A percentile compares a stretch with the other conserved stretches of the same genome.
phyloP scores from a whole-genome alignment of 2,888 invertebrate species.

The Polydrusus tereticollis region DNA sequence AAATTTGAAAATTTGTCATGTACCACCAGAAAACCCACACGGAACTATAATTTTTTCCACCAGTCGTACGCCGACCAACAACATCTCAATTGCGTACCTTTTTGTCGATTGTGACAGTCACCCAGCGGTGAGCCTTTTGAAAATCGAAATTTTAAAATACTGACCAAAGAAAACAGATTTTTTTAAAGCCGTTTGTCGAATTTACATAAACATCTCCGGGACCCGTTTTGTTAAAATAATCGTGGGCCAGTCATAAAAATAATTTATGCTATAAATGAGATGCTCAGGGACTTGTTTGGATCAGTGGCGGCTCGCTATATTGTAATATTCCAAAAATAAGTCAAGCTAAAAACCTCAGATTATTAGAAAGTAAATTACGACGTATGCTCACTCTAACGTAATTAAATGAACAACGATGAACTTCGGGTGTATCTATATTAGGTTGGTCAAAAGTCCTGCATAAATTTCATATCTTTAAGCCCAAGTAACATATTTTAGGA shows the following conservation, averaged over 20 bases:
- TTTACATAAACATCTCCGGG: constrained; percentile 48
- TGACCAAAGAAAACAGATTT: constrained; percentile 24
- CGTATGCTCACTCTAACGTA: too few relatives aligned
- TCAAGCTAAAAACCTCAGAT: too few relatives aligned
- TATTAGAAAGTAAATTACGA: too few relatives aligned
- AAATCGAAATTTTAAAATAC: constrained; percentile 31
- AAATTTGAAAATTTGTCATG: constrained; percentile 7
- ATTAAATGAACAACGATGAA: too few relatives aligned
- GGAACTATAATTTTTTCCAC: constrained; percentile 24
- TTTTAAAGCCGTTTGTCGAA: constrained; percentile 35
- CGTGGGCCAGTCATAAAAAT: constrained; percentile 43
- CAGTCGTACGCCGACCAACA: constrained; percentile 10
- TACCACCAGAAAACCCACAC: constrained; percentile 27
- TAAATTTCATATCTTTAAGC: too few relatives aligned
- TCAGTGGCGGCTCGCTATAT: constrained; percentile 15
- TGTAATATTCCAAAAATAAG: too few relatives aligned
- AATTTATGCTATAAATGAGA: constrained; percentile 44
- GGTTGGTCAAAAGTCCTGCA: too few relatives aligned
- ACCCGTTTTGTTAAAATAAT: constrained; percentile 48
- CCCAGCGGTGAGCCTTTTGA: constrained; percentile 33
- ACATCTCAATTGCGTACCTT: constrained; percentile 29
- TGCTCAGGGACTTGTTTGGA: constrained; percentile 4
- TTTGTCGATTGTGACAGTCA: constrained; percentile 34
- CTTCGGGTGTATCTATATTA: too few relatives aligned
- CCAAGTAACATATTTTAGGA: too few relatives aligned